phyloP scores from a whole-genome alignment of 2,113 vertebrate species.

The Passerina amoena region DNA sequence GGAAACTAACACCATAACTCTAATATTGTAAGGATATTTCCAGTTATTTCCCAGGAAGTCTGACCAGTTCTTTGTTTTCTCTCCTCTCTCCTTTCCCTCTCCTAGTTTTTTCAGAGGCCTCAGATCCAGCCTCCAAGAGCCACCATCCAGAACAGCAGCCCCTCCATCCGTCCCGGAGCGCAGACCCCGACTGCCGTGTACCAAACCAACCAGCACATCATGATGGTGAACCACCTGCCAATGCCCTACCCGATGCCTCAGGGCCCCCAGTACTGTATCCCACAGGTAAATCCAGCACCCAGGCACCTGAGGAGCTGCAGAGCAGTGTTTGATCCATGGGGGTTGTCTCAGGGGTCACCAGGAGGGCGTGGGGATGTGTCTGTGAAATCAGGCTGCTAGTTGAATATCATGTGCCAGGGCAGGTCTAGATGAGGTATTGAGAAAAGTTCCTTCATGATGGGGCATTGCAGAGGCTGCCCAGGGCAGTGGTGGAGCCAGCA shows the following conservation, averaged over 20 bases:
- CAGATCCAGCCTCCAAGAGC: conserved; percentile 92
- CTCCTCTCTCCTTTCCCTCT: not conserved
- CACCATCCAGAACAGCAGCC: conserved; percentile 87
- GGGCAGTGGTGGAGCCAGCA: not conserved
- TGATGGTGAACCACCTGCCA: conserved; percentile 92
- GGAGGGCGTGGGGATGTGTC: accelerated
- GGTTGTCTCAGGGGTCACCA: not conserved
- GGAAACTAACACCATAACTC: not conserved
- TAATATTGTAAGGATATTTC: not conserved
- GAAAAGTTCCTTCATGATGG: not conserved
- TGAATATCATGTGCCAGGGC: accelerated
- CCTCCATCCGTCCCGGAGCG: conserved; percentile 89
- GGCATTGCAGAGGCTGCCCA: not conserved
- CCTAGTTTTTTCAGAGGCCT: conserved; percentile 95
- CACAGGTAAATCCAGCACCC: conserved; percentile 75
- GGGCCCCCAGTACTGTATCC: conserved; percentile 96
- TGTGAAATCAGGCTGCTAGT: not conserved
- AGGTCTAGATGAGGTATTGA: not conserved
- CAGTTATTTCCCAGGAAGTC: not conserved
- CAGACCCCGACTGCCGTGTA: conserved; percentile 92
- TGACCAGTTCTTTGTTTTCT: not conserved
- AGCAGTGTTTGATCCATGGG: accelerated
- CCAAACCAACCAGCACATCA: conserved; percentile 92
- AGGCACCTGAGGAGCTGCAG: not conserved
- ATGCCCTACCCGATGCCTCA: conserved; percentile 94